Evolutionary conservation across 2,797 vertebrate genomes (phyloP).

Genomic region (Alfaro cultratus): DNA sequence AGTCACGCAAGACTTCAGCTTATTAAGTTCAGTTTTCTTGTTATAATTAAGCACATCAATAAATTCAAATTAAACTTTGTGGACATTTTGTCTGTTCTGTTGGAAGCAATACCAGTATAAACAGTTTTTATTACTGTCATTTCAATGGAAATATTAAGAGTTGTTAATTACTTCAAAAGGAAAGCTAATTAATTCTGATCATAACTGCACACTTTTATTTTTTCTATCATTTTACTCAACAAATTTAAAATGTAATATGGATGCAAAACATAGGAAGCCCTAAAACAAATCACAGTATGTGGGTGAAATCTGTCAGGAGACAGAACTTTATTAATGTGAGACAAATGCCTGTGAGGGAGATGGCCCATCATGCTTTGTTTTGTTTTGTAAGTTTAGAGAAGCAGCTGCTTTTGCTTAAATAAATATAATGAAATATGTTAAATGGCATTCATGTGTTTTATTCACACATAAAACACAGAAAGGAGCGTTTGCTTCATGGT

Average conservation of each 20-base stretch:
- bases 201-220: background rate
- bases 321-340: background rate
- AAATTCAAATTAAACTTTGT: background rate
- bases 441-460: background rate
- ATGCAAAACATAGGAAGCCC: background rate
- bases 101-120: background rate
- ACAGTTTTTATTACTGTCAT: background rate
- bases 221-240: background rate
- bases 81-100: background rate
- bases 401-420: background rate
- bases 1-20: background rate
- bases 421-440: background rate
- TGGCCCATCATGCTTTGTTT: background rate
- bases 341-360: constrained; percentile 1
- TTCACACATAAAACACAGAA: background rate
- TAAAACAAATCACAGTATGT: background rate
- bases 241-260: background rate
- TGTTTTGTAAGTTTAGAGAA: background rate
- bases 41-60: background rate
- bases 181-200: background rate
- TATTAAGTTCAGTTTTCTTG: background rate
- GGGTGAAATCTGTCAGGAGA: background rate
- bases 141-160: background rate
- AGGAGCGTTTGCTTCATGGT: background rate
- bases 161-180: background rate